phyloP scores from a whole-genome alignment of 2,888 invertebrate genomes.

The Chrysopilus asiliformis region DNA sequence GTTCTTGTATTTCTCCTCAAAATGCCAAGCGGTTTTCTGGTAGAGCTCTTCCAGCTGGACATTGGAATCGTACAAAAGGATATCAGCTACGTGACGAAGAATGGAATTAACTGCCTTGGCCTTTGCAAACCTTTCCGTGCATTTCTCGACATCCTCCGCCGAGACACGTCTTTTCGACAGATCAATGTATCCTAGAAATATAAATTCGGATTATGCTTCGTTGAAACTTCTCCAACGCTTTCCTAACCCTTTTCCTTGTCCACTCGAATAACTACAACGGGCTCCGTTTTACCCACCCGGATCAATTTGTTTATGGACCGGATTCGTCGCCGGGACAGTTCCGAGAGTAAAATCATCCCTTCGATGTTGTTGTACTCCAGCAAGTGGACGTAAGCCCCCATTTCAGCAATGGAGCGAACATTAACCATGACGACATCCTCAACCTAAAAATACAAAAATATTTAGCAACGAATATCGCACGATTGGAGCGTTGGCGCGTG shows the following conservation, averaged over 20 bases:
- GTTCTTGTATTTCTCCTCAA: conserved; percentile 92
- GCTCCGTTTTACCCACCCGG: conserved; percentile 95
- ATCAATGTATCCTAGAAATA: conserved; percentile 90
- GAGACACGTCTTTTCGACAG: conserved; percentile 97
- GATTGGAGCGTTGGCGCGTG: neutral
- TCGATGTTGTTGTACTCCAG: conserved; percentile 98
- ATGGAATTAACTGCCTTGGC: conserved; percentile 98
- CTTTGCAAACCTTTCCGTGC: conserved; percentile 96
- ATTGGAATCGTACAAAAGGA: conserved; percentile 79
- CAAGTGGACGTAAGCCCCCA: conserved; percentile 98
- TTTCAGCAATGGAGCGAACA: conserved; percentile 95
- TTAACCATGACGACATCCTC: conserved; percentile 99
- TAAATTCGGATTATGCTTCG: neutral
- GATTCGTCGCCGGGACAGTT: conserved; percentile 95
- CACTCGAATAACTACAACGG: conserved; percentile 97
- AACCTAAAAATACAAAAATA: conserved; percentile 34
- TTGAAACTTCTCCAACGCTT: neutral
- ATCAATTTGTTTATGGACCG: conserved; percentile 98
- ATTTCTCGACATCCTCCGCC: conserved; percentile 94
- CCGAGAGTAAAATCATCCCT: conserved; percentile 97
- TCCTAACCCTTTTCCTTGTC: conserved; percentile 91
- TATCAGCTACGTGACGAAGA: conserved; percentile 90
- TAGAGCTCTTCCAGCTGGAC: conserved; percentile 92
- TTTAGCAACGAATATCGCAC: neutral
- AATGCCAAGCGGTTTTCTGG: conserved; percentile 93